Evolutionary conservation across 1,140 invertebrate species (phyloP), one percentile per base, ranked within the genome.

Genomic region (Brachionus plicatilis): DNA sequence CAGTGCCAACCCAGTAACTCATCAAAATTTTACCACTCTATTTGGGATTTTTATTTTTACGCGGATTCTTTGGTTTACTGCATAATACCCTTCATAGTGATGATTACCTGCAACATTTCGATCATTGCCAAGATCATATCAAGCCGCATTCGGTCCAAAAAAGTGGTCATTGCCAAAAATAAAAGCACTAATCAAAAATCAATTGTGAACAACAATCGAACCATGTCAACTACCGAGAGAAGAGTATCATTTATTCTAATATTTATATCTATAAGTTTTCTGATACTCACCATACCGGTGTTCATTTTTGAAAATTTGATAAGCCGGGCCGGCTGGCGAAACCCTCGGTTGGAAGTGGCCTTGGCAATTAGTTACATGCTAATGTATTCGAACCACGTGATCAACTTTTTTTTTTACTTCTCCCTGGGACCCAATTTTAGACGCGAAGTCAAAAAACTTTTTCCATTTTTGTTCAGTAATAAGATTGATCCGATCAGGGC

Each of bases 21-120:
- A 20, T 60, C 47, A 45, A 11, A 33, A n/a, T 65, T 47, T 45
- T 82, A 82, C 53, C 29, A 12, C 8, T 14, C 27, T 41, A 43
- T 82, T 5, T 82, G 79, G 79, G 27, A 29, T 43, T 20, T 82
- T n/a, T 82, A 82, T n/a, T 82, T 82, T 82, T 82, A 82, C 27
- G 17, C 33, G 1, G 79, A 82, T 17, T 65, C 79, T 27, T 14
- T 45, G 20, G 41, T 82, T 7, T 82, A 82, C 14, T 82, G 79
- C 11, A 82, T 82, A 60, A 33, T 82, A 37, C 79, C 79, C 7
- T 82, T 82, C 17, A 27, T 82, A 4, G 43, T 82, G 8, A 82
- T 82, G 79, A 82, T 82, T 24, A 82, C 41, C n/a, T 82, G 79
- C 27, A 82, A 82, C n/a, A 82, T 60, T 27, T 82, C 65, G 2